Percentiles rank a stretch among this genome's conserved stretches.
Conservation (phyloP, 2,113 vertebrate genomes). For the Amazona vittata region DNA sequence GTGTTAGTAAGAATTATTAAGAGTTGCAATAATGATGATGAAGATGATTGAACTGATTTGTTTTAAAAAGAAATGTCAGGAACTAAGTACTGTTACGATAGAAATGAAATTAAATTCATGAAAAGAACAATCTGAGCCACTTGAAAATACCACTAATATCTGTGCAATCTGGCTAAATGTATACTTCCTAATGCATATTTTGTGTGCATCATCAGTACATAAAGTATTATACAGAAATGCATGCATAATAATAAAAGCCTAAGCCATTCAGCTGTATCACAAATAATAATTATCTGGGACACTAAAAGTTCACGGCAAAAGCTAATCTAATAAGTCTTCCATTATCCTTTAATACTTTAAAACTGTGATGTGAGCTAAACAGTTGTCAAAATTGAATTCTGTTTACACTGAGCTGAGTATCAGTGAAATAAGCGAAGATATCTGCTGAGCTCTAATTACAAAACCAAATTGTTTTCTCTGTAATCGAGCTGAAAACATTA, state of each 20-base stretch:
- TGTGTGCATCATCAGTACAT: conserved; percentile 42
- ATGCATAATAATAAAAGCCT: conserved; percentile 39
- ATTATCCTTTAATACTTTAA: conserved; percentile 78
- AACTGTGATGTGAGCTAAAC: conserved; percentile 74
- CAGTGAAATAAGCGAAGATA: conserved; percentile 56
- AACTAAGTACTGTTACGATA: not conserved
- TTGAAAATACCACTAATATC: conserved; percentile 13
- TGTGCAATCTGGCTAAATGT: conserved; percentile 32
- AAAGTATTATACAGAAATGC: conserved; percentile 37
- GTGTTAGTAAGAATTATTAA: conserved; percentile 5
- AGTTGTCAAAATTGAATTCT: conserved; percentile 74
- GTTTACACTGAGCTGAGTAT: conserved; percentile 65
- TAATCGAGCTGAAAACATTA: conserved; percentile 60
- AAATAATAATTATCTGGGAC: conserved; percentile 76
- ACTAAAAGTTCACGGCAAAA: conserved; percentile 74
- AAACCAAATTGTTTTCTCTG: conserved; percentile 62
- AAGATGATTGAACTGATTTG: not conserved
- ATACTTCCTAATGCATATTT: conserved; percentile 41
- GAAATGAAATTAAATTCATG: not conserved
- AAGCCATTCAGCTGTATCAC: conserved; percentile 65
- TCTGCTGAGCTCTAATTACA: conserved; percentile 62
- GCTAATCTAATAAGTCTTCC: conserved; percentile 81
- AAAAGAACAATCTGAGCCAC: not conserved
- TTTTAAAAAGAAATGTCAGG: not conserved
- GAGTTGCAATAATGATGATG: not conserved